phyloP scores from a whole-genome alignment of 2,797 vertebrate genomes.

The Propithecus deckenii region DNA sequence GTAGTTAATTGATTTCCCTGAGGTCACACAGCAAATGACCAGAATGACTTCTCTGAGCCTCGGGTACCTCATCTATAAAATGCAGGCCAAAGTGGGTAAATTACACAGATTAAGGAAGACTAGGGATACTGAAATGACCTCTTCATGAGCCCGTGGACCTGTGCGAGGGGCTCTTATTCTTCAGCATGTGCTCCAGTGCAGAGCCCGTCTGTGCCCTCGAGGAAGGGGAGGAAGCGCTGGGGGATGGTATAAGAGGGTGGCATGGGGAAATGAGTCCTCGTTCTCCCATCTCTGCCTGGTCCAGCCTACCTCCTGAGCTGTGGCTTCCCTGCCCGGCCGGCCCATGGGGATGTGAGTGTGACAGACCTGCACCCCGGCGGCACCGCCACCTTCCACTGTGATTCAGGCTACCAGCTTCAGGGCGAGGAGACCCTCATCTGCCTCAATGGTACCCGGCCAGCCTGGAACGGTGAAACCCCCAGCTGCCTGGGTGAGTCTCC shows the following conservation, averaged over 20 bases:
- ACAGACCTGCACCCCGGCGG: constrained; percentile 94
- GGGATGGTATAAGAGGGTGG: not conserved
- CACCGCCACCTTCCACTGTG: constrained; percentile 93
- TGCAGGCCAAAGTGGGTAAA: not conserved
- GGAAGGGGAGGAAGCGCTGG: not conserved
- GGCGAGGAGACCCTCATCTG: constrained; percentile 92
- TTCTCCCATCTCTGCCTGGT: not conserved
- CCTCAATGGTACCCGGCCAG: constrained; percentile 91
- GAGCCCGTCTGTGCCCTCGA: not conserved
- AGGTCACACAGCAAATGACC: not conserved
- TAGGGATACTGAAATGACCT: not conserved
- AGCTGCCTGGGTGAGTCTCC: constrained; percentile 80
- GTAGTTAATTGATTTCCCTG: not conserved
- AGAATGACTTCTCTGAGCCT: not conserved
- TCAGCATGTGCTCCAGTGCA: not conserved
- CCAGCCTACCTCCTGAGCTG: constrained; percentile 94
- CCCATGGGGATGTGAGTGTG: constrained; percentile 92
- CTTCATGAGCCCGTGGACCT: not conserved
- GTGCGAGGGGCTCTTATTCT: not conserved
- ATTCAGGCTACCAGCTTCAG: constrained; percentile 92
- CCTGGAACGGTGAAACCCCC: constrained; percentile 89
- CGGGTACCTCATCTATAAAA: not conserved
- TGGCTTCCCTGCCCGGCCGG: constrained; percentile 90
- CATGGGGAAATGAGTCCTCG: not conserved
- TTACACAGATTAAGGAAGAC: not conserved